These are phyloP conservation scores for Amblyjoppa fuscipennis DNA, from an alignment of 2,888 invertebrate species.

Conservation along the genomic window DNA sequence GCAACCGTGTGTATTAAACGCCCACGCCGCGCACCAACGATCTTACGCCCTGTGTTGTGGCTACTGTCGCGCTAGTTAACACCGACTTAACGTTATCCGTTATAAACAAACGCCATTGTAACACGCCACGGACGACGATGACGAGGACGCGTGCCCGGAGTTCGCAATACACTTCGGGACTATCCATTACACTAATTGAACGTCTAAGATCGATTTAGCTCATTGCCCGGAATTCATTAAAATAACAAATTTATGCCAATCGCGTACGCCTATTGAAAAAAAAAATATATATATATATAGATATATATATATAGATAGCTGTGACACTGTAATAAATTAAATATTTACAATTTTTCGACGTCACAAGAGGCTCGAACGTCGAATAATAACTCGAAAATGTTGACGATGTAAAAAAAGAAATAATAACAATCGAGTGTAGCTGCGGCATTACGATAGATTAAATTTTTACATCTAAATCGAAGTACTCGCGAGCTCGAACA, in stretches of 20 bases:
- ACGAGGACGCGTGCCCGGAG: conserved; percentile 61
- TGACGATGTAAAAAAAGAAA: not conserved
- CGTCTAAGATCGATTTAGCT: conserved; percentile 36
- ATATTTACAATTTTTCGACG: not conserved
- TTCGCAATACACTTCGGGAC: conserved; percentile 62
- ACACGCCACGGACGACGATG: conserved; percentile 50
- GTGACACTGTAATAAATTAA: not conserved
- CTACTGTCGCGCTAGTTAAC: conserved; percentile 62
- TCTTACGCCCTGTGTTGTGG: conserved; percentile 59
- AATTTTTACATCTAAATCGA: too few species aligned
- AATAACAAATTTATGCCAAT: not conserved
- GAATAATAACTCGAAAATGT: not conserved
- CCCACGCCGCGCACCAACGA: conserved; percentile 47
- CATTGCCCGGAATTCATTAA: conserved; percentile 24
- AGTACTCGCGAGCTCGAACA: too few species aligned
- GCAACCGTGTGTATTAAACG: conserved; percentile 11
- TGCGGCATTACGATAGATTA: too few species aligned
- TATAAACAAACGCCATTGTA: conserved; percentile 70
- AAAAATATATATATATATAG: not conserved
- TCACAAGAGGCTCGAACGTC: too few species aligned
- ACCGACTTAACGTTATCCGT: conserved; percentile 63
- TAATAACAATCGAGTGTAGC: too few species aligned
- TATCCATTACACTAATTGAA: conserved; percentile 70
- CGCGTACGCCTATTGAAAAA: not conserved
- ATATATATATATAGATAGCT: too few species aligned